Percentiles rank a stretch among this genome's conserved stretches.
phyloP scores from a whole-genome alignment of 1,140 invertebrate genomes.

The Trichonephila clavata region DNA sequence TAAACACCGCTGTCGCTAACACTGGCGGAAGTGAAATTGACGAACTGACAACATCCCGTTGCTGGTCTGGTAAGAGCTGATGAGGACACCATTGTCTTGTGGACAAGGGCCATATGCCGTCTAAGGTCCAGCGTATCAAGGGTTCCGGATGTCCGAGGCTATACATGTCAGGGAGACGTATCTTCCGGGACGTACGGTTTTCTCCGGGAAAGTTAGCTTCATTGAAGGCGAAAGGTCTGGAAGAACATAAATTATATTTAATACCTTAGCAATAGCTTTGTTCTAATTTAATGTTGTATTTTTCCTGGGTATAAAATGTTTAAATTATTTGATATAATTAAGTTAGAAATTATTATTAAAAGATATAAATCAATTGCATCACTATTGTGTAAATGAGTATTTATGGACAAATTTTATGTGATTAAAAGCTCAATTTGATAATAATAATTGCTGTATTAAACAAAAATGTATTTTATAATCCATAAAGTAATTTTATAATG shows the following conservation, averaged over 20 bases:
- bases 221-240: slow-evolving; percentile 86
- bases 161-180: slow-evolving; percentile 91
- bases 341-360: too few species aligned
- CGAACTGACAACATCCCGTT: slow-evolving; percentile 90
- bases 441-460: too few species aligned
- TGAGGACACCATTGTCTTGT: slow-evolving; percentile 71
- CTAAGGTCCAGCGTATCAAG: slow-evolving; percentile 95
- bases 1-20: slow-evolving; percentile 83
- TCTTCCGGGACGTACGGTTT: slow-evolving; percentile 92
- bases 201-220: slow-evolving; percentile 90
- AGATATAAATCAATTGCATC: too few species aligned
- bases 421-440: too few species aligned
- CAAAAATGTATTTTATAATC: too few species aligned
- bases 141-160: slow-evolving; percentile 95
- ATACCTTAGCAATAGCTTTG: neutral
- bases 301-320: too few species aligned
- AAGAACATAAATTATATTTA: slow-evolving; percentile 76
- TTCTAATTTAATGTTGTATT: too few species aligned
- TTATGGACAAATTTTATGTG: too few species aligned
- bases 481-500: too few species aligned
- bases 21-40: slow-evolving; percentile 94
- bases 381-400: too few species aligned
- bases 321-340: too few species aligned
- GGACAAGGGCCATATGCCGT: slow-evolving; percentile 82
- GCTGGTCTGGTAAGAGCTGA: slow-evolving; percentile 70